These are phyloP conservation scores for Megaceryle torquata DNA, from an alignment of 2,113 vertebrate species.

Conservation along the genomic window DNA sequence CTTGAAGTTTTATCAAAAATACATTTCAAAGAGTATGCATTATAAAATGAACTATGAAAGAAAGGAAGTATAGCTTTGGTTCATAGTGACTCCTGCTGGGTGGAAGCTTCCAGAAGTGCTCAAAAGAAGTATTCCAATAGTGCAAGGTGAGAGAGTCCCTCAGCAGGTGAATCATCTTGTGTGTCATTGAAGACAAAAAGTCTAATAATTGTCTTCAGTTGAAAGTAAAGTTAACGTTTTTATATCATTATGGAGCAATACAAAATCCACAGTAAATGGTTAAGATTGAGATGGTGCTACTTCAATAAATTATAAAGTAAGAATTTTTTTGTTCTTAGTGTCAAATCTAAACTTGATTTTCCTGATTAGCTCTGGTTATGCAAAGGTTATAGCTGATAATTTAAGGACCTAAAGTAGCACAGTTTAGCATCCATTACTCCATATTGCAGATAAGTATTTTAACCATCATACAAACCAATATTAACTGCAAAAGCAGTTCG, in stretches of 20 bases:
- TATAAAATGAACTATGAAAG: neutral
- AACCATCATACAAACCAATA: neutral
- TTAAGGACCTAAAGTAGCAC: neutral
- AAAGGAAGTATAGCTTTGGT: neutral
- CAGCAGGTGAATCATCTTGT: neutral
- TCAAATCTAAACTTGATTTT: neutral
- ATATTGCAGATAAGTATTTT: neutral
- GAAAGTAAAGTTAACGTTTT: neutral
- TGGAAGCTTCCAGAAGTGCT: neutral
- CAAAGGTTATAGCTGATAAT: neutral
- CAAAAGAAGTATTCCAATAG: neutral
- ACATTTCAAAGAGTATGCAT: neutral
- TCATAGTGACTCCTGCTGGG: neutral
- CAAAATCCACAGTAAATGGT: neutral
- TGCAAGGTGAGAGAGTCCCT: neutral
- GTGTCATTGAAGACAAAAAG: neutral
- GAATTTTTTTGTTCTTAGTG: accelerated
- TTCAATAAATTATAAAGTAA: neutral
- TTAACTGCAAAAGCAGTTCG: neutral
- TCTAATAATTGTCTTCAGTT: neutral
- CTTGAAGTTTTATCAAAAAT: conserved; percentile 19
- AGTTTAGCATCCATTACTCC: neutral
- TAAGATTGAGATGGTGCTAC: neutral
- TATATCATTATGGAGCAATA: neutral
- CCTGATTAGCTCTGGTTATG: neutral